Base-by-base conservation (phyloP, 2,888 invertebrate species). In the Halictus ligatus region DNA sequence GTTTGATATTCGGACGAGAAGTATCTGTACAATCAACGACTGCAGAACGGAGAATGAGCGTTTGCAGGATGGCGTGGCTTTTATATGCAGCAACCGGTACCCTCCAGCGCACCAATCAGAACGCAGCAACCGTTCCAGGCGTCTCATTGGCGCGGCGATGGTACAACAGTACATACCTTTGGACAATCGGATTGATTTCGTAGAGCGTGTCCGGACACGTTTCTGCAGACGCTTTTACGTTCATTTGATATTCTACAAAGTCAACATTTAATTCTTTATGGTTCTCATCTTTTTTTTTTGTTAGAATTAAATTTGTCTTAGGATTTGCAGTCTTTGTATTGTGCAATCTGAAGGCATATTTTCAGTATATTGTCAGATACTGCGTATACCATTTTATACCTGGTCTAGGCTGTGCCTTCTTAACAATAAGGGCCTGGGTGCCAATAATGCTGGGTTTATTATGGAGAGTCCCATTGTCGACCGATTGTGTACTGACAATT, bases 151-250 rank as follows among this genome's bases (percentile, higher is more conserved):
- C 10, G 69, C 73, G 58, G 0, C 21, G 29, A 18, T 29, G 21
- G 25, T 69, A 74, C 46, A 58, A 18, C n/a, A 12, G 48, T 69
- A 74, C 46, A 58, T 67, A 60, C 35, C 46, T 64, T 12, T 15
- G 54, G 71, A 78, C 78, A 78, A 71, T 78, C n/a, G 25, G 71
- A 80, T 76, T 80, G 71, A 80, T 80, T 80, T 80, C 71, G 25
- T 76, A 18, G n/a, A 71, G 43, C 54, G 25, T 18, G 50, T 43
- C 43, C 21, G 40, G 46, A 29, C 75, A 50, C 72, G 18, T 29
- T 54, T 13, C 40, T 40, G 25, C 25, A n/a, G 43, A 43, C 29
- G 7, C 73, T 13, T 54, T 5, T 12, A 15, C 50, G 40, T 12
- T 0, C 12, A 40, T 48, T 48, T 12, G 7, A 72, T 64, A 35